phyloP scores from a whole-genome alignment of 2,113 vertebrate genomes.

The Microcebus murinus region DNA sequence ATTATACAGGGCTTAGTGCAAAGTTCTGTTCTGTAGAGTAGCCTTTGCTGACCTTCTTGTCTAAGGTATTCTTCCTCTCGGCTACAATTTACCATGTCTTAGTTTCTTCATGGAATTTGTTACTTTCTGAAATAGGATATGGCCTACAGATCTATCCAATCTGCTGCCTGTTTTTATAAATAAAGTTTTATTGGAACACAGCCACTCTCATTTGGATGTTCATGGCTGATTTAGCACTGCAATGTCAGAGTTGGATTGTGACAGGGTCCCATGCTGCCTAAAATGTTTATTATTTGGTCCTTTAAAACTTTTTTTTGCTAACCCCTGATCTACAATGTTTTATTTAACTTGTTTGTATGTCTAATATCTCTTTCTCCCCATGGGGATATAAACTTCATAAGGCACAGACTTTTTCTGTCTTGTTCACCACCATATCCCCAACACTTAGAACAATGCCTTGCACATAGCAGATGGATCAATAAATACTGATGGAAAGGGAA shows the following conservation, averaged over 20 bases:
- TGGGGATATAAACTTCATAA: background rate
- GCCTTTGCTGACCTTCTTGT: background rate
- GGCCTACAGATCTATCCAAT: background rate
- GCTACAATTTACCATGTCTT: background rate
- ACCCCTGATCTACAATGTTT: background rate
- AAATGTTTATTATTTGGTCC: background rate
- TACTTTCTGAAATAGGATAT: background rate
- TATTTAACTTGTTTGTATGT: background rate
- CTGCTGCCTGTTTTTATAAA: background rate
- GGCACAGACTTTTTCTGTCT: background rate
- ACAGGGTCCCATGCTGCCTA: background rate
- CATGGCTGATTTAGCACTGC: background rate
- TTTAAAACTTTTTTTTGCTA: background rate
- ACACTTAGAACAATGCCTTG: background rate
- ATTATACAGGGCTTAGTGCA: background rate
- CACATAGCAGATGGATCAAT: background rate
- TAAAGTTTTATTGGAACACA: conserved; percentile 3
- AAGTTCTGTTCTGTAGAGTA: background rate
- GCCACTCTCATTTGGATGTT: background rate
- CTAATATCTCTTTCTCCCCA: background rate
- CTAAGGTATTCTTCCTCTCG: background rate
- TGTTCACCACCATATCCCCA: background rate
- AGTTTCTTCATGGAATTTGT: background rate
- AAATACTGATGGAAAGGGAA: background rate
- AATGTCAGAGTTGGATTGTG: background rate